Evolutionary conservation across 1,140 invertebrate species (phyloP).

Genomic region (Brachionus manjavacas): DNA sequence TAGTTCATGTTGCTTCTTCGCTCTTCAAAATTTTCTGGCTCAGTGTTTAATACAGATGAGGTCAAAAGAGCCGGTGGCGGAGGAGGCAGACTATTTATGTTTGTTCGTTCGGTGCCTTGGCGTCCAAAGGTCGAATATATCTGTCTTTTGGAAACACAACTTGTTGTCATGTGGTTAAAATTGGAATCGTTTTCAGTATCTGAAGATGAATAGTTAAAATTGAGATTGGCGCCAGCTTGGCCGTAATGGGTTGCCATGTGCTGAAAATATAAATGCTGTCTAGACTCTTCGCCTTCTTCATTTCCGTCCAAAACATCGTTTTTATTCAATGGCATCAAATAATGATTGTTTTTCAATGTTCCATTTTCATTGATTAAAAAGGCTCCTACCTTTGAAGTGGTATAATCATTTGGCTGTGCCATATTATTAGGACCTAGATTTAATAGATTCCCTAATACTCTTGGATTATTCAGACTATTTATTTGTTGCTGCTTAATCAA

Average conservation of each 20-base stretch:
- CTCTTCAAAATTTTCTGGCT: slow-evolving; percentile 10
- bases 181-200: slow-evolving; percentile 8
- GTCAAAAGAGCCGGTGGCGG: slow-evolving; percentile 9
- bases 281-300: not conserved
- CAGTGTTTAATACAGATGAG: slow-evolving; percentile 4
- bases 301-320: not conserved
- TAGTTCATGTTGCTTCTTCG: not conserved
- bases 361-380: slow-evolving; percentile 12
- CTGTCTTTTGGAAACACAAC: not conserved
- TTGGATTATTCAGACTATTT: not conserved
- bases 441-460: slow-evolving; percentile 3
- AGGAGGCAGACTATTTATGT: not conserved
- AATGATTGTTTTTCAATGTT: slow-evolving; percentile 31
- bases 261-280: slow-evolving; percentile 18
- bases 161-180: not conserved
- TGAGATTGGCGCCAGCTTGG: not conserved
- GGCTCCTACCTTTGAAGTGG: slow-evolving; percentile 2
- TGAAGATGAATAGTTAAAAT: slow-evolving; percentile 39
- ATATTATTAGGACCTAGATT: slow-evolving; percentile 23
- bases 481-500: slow-evolving; percentile 32
- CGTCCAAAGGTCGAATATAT: slow-evolving; percentile 27
- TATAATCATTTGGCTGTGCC: slow-evolving; percentile 40
- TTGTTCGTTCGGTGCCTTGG: not conserved
- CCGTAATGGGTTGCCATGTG: slow-evolving; percentile 4
- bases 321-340: slow-evolving; percentile 37